Percentiles rank a stretch among this genome's conserved stretches.
These are phyloP conservation scores for Steinernema scapterisci DNA, from an alignment of 2,888 invertebrate species.

Conservation along the genomic window DNA sequence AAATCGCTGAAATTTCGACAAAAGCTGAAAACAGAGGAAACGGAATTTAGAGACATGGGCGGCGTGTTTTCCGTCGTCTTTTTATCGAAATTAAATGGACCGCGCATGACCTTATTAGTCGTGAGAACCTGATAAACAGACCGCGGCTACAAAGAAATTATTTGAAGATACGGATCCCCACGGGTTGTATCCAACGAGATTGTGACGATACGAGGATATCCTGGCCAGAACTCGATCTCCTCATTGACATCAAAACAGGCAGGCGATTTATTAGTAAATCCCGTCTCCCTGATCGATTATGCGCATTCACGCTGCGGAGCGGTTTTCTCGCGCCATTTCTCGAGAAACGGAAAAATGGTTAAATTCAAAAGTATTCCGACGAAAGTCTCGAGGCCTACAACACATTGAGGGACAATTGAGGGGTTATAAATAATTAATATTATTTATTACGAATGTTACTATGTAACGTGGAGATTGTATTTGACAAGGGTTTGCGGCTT, in stretches of 20 bases:
- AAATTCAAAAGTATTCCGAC: no score
- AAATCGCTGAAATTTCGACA: no score
- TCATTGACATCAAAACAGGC: no score
- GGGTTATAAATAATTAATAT: background rate
- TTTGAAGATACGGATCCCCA: no score
- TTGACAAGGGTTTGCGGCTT: background rate
- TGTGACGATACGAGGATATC: background rate
- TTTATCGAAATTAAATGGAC: background rate
- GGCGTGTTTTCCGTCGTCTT: background rate
- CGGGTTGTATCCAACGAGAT: background rate
- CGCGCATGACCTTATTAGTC: slow-evolving; percentile 16
- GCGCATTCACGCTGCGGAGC: no score
- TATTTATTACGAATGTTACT: background rate
- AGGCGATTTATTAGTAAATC: no score
- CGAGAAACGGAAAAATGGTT: no score
- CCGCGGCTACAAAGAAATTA: background rate
- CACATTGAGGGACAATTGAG: no score
- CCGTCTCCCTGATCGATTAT: no score
- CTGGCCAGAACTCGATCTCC: no score
- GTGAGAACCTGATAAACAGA: background rate
- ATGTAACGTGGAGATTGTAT: background rate
- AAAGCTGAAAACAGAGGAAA: background rate
- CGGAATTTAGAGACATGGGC: background rate
- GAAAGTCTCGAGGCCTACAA: no score
- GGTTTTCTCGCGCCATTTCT: no score